Evolutionary conservation across 2,888 invertebrate species (phyloP).

Genomic region (Caenorhabditis sp.): DNA sequence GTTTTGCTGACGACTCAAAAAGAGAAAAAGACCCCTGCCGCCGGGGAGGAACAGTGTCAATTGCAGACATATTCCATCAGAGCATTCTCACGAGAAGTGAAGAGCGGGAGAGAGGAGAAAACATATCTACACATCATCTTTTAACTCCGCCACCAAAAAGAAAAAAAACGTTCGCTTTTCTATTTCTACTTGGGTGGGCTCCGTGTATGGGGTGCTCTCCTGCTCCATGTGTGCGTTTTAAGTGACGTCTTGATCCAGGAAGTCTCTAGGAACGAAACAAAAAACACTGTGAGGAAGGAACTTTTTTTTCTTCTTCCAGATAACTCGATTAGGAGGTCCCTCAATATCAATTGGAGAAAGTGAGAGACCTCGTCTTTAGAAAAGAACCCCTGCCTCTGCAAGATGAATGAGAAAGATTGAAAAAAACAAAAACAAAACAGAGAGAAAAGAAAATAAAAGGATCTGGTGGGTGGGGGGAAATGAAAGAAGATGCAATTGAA

Average conservation of each 20-base stretch:
- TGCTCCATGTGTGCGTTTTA: too few relatives aligned
- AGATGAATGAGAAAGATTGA: constrained; percentile 19
- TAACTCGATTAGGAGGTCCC: constrained; percentile 31
- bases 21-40: neutral
- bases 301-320: neutral
- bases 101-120: constrained; percentile 16
- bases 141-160: constrained; percentile 1
- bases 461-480: neutral
- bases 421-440: constrained; percentile 36
- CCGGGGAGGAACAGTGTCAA: constrained; percentile 54
- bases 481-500: constrained; percentile 26
- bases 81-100: constrained; percentile 24
- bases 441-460: constrained; percentile 1
- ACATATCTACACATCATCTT: constrained; percentile 31
- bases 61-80: constrained; percentile 53
- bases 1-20: constrained; percentile 10
- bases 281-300: neutral
- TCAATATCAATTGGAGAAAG: constrained; percentile 52
- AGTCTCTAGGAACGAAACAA: neutral
- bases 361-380: neutral
- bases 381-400: constrained; percentile 15
- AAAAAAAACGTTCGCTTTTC: constrained; percentile 29
- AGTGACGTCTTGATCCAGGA: constrained; percentile 28
- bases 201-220: neutral
- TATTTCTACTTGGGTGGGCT: constrained; percentile 50